Evolutionary conservation across 2,888 invertebrate species (phyloP).

Genomic region (Fragum fragum): DNA sequence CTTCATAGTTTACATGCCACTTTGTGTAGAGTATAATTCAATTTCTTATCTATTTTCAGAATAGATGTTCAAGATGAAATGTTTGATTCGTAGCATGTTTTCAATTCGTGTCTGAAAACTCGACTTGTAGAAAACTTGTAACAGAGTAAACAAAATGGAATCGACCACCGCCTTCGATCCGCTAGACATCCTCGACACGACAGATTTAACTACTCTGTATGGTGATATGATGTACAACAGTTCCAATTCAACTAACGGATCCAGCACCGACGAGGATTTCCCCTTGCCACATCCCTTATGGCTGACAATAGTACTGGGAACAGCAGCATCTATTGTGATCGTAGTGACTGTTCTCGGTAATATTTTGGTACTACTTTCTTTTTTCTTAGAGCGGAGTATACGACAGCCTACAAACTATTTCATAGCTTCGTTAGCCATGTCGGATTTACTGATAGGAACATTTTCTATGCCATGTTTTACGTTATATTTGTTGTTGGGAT

Average conservation of each 20-base stretch:
- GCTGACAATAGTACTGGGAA: slow-evolving; percentile 95
- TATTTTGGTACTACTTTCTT: slow-evolving; percentile 97
- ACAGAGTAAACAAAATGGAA: not conserved
- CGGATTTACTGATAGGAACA: slow-evolving; percentile 98
- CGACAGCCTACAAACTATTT: slow-evolving; percentile 99
- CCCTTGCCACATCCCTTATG: slow-evolving; percentile 91
- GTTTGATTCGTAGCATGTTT: too few relatives aligned
- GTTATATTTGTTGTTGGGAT: slow-evolving; percentile 97
- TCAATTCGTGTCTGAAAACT: too few relatives aligned
- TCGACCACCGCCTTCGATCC: slow-evolving; percentile 12
- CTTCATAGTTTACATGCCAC: too few relatives aligned
- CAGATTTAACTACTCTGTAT: slow-evolving; percentile 18
- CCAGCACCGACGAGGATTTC: not conserved
- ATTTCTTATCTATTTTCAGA: slow-evolving; percentile 27
- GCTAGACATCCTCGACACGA: slow-evolving; percentile 11
- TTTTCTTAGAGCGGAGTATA: slow-evolving; percentile 95
- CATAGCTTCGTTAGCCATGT: slow-evolving; percentile 98
- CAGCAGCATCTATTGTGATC: slow-evolving; percentile 95
- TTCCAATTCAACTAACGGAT: slow-evolving; percentile 11
- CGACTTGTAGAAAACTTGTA: too few relatives aligned
- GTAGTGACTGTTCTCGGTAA: slow-evolving; percentile 98
- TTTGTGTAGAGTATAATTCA: too few relatives aligned
- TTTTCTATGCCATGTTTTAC: slow-evolving; percentile 99
- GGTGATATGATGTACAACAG: not conserved
- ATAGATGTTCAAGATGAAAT: not conserved